Base-by-base conservation (phyloP, 2,888 invertebrate species). In the Nomada ruficornis region DNA sequence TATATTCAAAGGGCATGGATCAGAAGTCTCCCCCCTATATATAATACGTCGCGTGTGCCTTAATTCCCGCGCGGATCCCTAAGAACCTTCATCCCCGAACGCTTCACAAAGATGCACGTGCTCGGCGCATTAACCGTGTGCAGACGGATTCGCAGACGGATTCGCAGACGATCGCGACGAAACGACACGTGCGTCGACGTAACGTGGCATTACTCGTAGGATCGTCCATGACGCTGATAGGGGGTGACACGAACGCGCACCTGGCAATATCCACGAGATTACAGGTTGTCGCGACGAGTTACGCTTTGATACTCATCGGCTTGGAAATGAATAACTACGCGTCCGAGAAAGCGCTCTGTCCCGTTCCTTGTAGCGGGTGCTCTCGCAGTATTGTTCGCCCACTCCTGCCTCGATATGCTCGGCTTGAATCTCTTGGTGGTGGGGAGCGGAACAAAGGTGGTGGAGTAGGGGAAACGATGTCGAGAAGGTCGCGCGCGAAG, bases 191-290 rank as follows among this genome's bases (percentile, higher is more conserved):
- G 79, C 65, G 68, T 69, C 67, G 54, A 71, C 64, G 68, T 79
- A 64, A 71, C 70, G 74, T 63, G 71, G 73, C 69, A 70, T 73
- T 76, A 67, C 77, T 60, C 75, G 79, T 67, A 64, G 80, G 70
- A 73, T 83, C 73, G 77, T 59, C 77, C 54, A 54, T 80, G 80
- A 84, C 65, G 76, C 26, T 80, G 83, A 84, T 83, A 75, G 83
- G 69, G 77, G 65, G 55, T 26, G 84, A 83, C 77, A 72, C 64
- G 72, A 78, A 68, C 79, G 83, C 82, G 80, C 89, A 88, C 89
- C 89, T 89, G 89, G 89, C 85, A 83, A 85, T 88, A 89, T 88
- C 86, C 86, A 81, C 77, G 87, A 85, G 89, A 89, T 89, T 89
- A 88, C 80, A 77, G 83, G 75, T 78, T 84, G 85, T 85, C 86